Evolutionary conservation across 1,140 invertebrate species (phyloP).

Genomic region (Eulimnadia texana): DNA sequence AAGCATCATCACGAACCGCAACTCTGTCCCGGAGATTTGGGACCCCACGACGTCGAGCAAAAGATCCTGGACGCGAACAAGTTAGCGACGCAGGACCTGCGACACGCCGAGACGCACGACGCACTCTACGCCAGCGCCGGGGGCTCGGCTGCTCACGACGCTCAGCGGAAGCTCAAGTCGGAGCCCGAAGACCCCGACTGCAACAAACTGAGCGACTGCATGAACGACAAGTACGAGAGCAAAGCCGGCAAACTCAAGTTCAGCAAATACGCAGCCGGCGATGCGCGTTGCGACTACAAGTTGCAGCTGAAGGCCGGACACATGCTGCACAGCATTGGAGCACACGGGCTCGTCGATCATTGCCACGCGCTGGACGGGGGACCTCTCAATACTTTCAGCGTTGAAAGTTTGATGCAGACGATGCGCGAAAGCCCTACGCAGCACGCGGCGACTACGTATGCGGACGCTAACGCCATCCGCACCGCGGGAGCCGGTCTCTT

Average conservation of each 20-base stretch:
- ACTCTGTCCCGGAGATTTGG: neutral
- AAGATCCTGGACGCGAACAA: neutral
- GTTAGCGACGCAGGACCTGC: conserved; percentile 12
- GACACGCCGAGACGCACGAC: conserved; percentile 2
- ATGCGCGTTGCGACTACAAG: neutral
- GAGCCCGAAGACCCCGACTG: conserved; percentile 6
- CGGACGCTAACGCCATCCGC: neutral
- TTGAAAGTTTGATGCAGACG: conserved; percentile 22
- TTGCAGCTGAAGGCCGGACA: neutral
- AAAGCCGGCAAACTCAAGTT: conserved; percentile 14
- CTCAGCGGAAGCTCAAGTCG: conserved; percentile 15
- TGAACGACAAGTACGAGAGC: conserved; percentile 28
- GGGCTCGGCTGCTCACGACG: conserved; percentile 21
- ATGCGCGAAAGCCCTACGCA: conserved; percentile 16
- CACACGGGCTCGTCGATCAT: conserved; percentile 16
- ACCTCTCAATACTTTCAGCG: conserved; percentile 21
- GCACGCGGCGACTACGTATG: neutral
- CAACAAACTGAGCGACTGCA: neutral
- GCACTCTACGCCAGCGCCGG: conserved; percentile 19
- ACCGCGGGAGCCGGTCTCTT: neutral
- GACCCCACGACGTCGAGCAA: conserved; percentile 8
- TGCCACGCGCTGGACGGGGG: conserved; percentile 17
- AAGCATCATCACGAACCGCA: conserved; percentile 32
- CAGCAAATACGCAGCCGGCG: neutral
- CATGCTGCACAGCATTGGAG: conserved; percentile 10